Conservation (phyloP, 2,888 invertebrate species). For the Drosophila neotestacea region DNA sequence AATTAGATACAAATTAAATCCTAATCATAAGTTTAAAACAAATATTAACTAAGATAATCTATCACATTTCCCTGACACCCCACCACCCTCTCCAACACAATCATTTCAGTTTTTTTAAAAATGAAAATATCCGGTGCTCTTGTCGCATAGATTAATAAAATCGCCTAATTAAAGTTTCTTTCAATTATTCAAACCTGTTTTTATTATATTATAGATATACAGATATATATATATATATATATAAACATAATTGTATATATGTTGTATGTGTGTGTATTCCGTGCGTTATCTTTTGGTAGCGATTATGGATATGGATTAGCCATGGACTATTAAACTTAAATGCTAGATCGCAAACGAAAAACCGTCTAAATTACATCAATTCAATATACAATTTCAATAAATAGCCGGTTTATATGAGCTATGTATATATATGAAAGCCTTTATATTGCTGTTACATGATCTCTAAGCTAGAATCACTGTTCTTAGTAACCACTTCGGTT, state of each 20-base stretch:
- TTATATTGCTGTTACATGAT: conserved; percentile 87
- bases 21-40: conserved; percentile 51
- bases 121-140: conserved; percentile 33
- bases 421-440: conserved; percentile 9
- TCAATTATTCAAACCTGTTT: conserved; percentile 64
- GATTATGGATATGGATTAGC: conserved; percentile 42
- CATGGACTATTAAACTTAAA: conserved; percentile 37
- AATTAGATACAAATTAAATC: conserved; percentile 62
- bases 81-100: conserved; percentile 10
- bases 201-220: conserved; percentile 61
- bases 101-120: conserved; percentile 19
- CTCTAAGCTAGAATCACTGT: conserved; percentile 91
- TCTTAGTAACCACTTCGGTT: conserved; percentile 90
- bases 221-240: conserved; percentile 51
- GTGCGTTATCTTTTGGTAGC: conserved; percentile 57
- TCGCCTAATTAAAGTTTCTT: conserved; percentile 71
- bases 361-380: conserved; percentile 32
- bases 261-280: conserved; percentile 12
- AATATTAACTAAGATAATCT: conserved; percentile 54
- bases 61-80: conserved; percentile 30
- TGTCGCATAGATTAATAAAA: conserved; percentile 49
- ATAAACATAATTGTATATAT: conserved; percentile 55
- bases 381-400: conserved; percentile 34
- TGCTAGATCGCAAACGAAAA: conserved; percentile 44
- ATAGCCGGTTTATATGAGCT: conserved; percentile 29